Conservation (phyloP, 2,888 invertebrate species). For the Plebejus argus region DNA sequence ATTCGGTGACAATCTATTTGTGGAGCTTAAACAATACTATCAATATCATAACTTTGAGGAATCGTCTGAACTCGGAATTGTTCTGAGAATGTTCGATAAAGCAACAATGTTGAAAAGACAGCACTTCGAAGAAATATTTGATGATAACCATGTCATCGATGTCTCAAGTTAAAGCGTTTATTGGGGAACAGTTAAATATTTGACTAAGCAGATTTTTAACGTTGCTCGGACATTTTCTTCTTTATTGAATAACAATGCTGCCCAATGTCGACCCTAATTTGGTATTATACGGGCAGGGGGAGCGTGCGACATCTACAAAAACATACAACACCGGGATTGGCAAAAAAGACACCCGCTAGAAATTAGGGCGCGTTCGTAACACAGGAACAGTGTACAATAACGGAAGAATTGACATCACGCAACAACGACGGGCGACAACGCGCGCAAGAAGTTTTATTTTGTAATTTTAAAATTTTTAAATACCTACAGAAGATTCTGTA, state of each 20-base stretch:
- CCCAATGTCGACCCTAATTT: constrained; percentile 23
- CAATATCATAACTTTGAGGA: constrained; percentile 27
- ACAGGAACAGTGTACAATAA: neutral
- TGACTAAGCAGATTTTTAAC: neutral
- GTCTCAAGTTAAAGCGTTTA: neutral
- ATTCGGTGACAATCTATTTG: constrained; percentile 16
- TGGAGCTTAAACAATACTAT: constrained; percentile 21
- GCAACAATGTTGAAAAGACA: constrained; percentile 17
- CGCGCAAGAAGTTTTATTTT: too few relatives aligned
- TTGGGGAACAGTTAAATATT: neutral
- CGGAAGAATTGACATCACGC: constrained; percentile 21
- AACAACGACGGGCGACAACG: too few relatives aligned
- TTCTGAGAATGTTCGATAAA: constrained; percentile 25
- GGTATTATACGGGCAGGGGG: constrained; percentile 3
- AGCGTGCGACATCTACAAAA: constrained; percentile 20
- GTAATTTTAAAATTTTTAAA: too few relatives aligned
- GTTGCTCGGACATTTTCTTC: neutral
- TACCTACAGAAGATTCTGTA: too few relatives aligned
- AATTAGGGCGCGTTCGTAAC: constrained; percentile 36
- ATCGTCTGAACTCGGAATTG: neutral
- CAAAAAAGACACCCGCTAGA: constrained; percentile 19
- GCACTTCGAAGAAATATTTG: constrained; percentile 1
- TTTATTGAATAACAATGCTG: constrained; percentile 22
- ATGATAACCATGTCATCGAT: neutral
- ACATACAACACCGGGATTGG: constrained; percentile 7